Conservation (phyloP, 2,888 invertebrate species). For the Phyllotreta striolata region DNA sequence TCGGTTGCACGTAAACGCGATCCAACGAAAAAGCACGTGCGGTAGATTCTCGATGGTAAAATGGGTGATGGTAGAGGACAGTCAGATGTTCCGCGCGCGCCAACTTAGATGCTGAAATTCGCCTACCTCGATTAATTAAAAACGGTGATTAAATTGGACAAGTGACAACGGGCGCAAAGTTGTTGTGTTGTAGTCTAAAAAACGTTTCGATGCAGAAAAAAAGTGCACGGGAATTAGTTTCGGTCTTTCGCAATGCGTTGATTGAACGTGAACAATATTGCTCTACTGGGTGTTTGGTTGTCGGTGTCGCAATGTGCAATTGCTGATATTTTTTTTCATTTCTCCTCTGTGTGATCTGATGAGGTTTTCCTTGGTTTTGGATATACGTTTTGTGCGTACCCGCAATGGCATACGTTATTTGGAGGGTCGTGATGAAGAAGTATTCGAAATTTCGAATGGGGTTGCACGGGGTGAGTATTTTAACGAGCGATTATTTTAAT, state of each 20-base stretch:
- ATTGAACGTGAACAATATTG: not conserved
- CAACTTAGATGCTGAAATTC: slow-evolving; percentile 45
- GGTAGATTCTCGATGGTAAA: slow-evolving; percentile 27
- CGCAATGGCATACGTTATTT: slow-evolving; percentile 68
- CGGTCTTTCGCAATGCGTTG: not conserved
- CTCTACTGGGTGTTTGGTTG: not conserved
- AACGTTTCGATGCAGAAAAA: slow-evolving; percentile 1
- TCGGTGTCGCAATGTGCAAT: not conserved
- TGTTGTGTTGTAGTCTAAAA: no score
- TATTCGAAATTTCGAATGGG: slow-evolving; percentile 67
- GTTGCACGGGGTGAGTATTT: slow-evolving; percentile 56
- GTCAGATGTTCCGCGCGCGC: slow-evolving; percentile 55
- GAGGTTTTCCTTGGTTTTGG: slow-evolving; percentile 37
- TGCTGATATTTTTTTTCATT: slow-evolving; percentile 15
- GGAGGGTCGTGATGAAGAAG: slow-evolving; percentile 69
- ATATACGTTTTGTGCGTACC: slow-evolving; percentile 41
- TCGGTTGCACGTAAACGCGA: slow-evolving; percentile 40
- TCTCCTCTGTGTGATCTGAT: slow-evolving; percentile 37
- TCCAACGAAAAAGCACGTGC: slow-evolving; percentile 53
- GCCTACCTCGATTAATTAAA: slow-evolving; percentile 34
- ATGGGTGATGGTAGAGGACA: slow-evolving; percentile 36
- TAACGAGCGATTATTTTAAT: not conserved
- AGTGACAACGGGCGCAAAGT: not conserved
- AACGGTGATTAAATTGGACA: slow-evolving; percentile 1
- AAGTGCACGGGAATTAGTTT: not conserved